Conservation (phyloP, 2,888 invertebrate genomes). For the Pocota personata region DNA sequence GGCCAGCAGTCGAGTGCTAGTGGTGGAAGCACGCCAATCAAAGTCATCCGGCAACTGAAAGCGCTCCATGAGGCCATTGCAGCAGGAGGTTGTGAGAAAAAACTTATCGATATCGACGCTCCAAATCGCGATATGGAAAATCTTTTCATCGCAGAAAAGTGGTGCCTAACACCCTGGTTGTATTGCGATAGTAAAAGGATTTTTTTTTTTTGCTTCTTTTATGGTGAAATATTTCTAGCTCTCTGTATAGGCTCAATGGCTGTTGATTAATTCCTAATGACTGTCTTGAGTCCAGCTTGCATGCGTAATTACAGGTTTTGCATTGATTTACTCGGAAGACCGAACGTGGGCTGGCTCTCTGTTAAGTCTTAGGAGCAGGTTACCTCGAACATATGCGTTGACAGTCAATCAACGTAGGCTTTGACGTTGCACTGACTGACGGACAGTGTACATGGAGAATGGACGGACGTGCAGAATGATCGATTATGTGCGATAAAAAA, state of each 20-base stretch:
- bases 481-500: conserved; percentile 70
- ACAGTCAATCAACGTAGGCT: conserved; percentile 63
- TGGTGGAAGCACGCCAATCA: conserved; percentile 61
- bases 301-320: conserved; percentile 66
- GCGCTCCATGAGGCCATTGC: conserved; percentile 14
- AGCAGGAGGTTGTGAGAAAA: not conserved
- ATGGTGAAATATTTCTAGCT: not conserved
- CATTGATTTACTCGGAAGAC: conserved; percentile 69
- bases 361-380: conserved; percentile 56
- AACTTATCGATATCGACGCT: conserved; percentile 57
- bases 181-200: conserved; percentile 23
- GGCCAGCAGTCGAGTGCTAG: conserved; percentile 31
- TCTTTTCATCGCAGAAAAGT: conserved; percentile 35
- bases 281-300: conserved; percentile 62
- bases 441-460: conserved; percentile 18
- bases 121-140: conserved; percentile 53
- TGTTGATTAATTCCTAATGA: conserved; percentile 71
- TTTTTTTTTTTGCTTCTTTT: not conserved
- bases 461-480: conserved; percentile 58
- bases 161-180: not conserved
- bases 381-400: conserved; percentile 45
- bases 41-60: conserved; percentile 58
- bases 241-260: conserved; percentile 21
- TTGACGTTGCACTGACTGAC: conserved; percentile 25
- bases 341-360: conserved; percentile 25